Evolutionary conservation across 2,888 invertebrate genomes (phyloP).

Genomic region (Dyspetes luteomarginatus): DNA sequence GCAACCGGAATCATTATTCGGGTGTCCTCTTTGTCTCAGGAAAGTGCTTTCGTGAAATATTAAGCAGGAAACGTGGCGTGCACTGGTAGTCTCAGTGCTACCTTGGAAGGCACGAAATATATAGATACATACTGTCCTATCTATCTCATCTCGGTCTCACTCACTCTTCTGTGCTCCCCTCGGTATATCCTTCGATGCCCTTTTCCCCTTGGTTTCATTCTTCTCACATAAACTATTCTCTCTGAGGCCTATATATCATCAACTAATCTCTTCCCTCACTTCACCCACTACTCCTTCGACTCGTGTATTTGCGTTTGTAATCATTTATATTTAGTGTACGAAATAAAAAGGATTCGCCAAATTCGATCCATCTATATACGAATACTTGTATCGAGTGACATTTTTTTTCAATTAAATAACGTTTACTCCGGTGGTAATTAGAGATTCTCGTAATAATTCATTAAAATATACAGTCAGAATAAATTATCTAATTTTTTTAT

Average conservation of each 20-base stretch:
- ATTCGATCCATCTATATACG: too few relatives aligned
- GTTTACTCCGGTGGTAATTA: too few relatives aligned
- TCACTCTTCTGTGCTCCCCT: constrained; percentile 11
- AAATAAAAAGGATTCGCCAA: too few relatives aligned
- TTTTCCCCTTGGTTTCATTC: constrained; percentile 15
- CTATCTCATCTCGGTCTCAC: constrained; percentile 4
- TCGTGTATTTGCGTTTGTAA: not conserved
- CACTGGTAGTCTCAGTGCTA: constrained; percentile 11
- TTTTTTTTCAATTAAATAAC: too few relatives aligned
- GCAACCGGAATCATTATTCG: constrained; percentile 53
- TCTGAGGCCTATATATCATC: constrained; percentile 34
- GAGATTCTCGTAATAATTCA: too few relatives aligned
- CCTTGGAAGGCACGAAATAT: constrained; percentile 12
- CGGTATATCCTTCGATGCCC: not conserved
- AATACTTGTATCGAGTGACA: too few relatives aligned
- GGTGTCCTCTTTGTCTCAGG: constrained; percentile 53
- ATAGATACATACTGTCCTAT: constrained; percentile 4
- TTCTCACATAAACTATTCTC: constrained; percentile 31
- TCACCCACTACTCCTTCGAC: not conserved
- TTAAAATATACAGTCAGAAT: too few relatives aligned
- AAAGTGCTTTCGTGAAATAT: constrained; percentile 66
- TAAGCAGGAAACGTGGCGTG: constrained; percentile 47
- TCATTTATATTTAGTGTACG: too few relatives aligned
- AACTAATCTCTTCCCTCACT: constrained; percentile 5
- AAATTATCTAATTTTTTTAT: too few relatives aligned